phyloP scores from a whole-genome alignment of 2,113 vertebrate species.

The Callaeas wilsoni region DNA sequence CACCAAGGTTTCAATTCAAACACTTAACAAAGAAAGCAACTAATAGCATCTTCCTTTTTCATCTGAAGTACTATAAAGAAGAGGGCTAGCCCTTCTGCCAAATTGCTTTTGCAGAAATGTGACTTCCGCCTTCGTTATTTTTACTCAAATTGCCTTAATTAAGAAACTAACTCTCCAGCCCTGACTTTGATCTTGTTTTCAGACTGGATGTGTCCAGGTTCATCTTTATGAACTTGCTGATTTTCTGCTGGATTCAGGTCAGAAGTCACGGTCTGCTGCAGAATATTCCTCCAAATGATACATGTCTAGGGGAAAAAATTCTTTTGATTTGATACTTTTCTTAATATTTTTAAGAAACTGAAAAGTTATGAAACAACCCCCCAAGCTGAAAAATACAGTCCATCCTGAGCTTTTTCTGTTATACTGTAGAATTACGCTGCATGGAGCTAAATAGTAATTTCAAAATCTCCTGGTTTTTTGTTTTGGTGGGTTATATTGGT shows the following conservation, averaged over 20 bases:
- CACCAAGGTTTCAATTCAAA: conserved; percentile 48
- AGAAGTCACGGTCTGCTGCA: background rate
- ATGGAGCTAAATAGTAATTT: background rate
- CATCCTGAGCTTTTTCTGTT: background rate
- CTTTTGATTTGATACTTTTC: background rate
- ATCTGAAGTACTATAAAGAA: background rate
- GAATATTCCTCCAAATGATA: background rate
- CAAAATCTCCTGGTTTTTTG: background rate
- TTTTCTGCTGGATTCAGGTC: background rate
- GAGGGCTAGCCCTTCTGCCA: conserved; percentile 15
- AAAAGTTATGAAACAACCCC: background rate
- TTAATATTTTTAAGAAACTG: background rate
- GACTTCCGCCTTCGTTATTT: background rate
- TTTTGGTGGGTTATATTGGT: background rate
- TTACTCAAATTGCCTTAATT: conserved; percentile 32
- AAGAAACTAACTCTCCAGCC: background rate
- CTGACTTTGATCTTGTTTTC: background rate
- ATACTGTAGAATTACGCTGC: background rate
- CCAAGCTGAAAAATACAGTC: background rate
- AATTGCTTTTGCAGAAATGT: conserved; percentile 5
- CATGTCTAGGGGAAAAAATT: background rate
- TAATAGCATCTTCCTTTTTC: conserved; percentile 1
- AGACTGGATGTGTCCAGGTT: background rate
- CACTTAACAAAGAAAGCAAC: conserved; percentile 40
- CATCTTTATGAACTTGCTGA: background rate